Conservation (phyloP, 2,888 invertebrate species). For the Shargacucullia verbasci region DNA sequence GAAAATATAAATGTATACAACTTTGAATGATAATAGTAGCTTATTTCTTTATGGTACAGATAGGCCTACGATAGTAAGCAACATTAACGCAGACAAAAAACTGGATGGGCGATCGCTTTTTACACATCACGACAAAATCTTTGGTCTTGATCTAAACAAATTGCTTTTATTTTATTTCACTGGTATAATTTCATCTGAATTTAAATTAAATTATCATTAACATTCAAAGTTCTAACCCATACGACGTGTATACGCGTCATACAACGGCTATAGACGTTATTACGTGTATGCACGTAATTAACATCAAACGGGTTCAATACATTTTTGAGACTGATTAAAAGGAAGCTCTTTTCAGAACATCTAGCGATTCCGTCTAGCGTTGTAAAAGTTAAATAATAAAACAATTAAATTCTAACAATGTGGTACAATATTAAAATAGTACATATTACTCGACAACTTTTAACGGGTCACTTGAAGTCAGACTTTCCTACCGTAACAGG, state of each 20-base stretch:
- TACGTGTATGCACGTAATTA: neutral
- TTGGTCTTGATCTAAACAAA: too few relatives aligned
- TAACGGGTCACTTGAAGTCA: too few relatives aligned
- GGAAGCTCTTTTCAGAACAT: slow-evolving; percentile 27
- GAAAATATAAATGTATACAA: slow-evolving; percentile 5
- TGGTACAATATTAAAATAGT: slow-evolving; percentile 39
- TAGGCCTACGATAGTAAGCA: too few relatives aligned
- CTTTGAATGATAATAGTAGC: slow-evolving; percentile 22
- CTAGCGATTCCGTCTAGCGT: slow-evolving; percentile 44
- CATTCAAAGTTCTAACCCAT: slow-evolving; percentile 14
- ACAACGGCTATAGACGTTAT: neutral
- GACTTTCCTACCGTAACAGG: too few relatives aligned
- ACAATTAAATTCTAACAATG: slow-evolving; percentile 25
- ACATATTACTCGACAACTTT: slow-evolving; percentile 7
- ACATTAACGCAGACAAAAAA: too few relatives aligned
- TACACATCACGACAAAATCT: too few relatives aligned
- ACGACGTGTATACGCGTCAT: neutral
- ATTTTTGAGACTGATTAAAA: slow-evolving; percentile 31
- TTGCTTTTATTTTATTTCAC: too few relatives aligned
- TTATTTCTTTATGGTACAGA: too few relatives aligned
- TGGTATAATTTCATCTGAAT: neutral
- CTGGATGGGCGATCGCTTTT: too few relatives aligned
- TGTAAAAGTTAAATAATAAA: slow-evolving; percentile 35
- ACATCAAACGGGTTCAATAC: neutral
- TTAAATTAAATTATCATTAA: neutral